A percentile compares a stretch with the other conserved stretches of the same genome.
Evolutionary conservation across 2,113 vertebrate genomes (phyloP).

Genomic region (Galemys pyrenaicus): DNA sequence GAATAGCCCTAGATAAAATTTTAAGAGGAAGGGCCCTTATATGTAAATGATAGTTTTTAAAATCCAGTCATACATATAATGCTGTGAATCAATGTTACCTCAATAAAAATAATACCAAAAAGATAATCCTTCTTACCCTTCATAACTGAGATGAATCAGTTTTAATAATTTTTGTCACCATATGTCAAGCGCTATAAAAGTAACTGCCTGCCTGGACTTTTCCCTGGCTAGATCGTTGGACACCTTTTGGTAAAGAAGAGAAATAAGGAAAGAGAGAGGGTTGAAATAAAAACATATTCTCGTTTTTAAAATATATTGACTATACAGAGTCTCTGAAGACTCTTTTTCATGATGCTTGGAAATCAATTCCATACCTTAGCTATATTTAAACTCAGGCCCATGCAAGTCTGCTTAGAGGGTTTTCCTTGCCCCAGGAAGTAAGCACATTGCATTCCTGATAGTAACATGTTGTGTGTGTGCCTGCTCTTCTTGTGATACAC

Average conservation of each 20-base stretch:
- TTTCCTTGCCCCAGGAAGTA: neutral
- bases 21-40: neutral
- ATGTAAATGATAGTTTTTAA: neutral
- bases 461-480: neutral
- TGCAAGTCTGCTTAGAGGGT: neutral
- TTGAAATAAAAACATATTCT: neutral
- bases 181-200: neutral
- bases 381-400: neutral
- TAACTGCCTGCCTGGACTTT: neutral
- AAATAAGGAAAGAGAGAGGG: neutral
- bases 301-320: neutral
- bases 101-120: too few relatives aligned
- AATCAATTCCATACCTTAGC: neutral
- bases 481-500: neutral
- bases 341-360: neutral
- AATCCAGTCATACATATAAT: neutral
- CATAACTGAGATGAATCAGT: neutral
- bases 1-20: neutral
- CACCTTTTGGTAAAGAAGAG: neutral
- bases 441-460: neutral
- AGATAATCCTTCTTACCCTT: neutral
- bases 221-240: neutral
- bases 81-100: neutral
- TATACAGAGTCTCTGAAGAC: conserved; percentile 8
- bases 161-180: neutral